Evolutionary conservation across 1,140 invertebrate genomes (phyloP), one percentile per base, ranked within the genome.

Genomic region (Andrena cerasifolii): DNA sequence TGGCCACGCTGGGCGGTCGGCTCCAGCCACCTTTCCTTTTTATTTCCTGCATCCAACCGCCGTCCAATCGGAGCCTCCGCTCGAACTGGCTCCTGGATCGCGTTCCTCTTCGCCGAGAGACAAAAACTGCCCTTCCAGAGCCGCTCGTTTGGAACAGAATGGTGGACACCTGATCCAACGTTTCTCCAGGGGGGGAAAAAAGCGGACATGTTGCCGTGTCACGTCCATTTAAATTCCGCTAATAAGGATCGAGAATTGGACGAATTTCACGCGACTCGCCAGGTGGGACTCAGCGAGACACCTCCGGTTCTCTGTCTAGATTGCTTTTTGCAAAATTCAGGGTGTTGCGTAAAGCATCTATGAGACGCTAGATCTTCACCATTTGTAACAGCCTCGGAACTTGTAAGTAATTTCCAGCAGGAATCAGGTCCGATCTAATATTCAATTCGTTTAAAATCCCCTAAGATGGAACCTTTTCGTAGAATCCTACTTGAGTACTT

Each of bases 51-150:
- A 21, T 12, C 53, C 43, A n/a, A n/a, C 10, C 49, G 49, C 36
- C 54, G 51, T 47, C 77, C 79, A 82, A 87, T 86, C 82, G 71
- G 26, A 40, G 79, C 53, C 40, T 21, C 61, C 56, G 53, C 71
- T 72, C 65, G 56, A 82, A 78, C 81, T 82, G 77, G 67, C 70
- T 49, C 10, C 12, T 75, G 61, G 71, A 79, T 79, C 65, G 68
- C 75, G 77, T 85, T 81, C 61, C 71, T 78, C 28, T 36, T 62
- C 31, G 18, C 40, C 45, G 28, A 36, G 61, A 78, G 67, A 84
- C 84, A 87, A 87, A 87, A 87, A 87, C 81, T 73, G 49, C 26
- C 68, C 68, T 77, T 73, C 62, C 68, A 62, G 56, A 67, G 74
- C 59, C 70, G 63, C 67, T 84, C 79, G 66, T 67, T 65, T 63